These are phyloP conservation scores for Chrysodeixis includens DNA, from an alignment of 2,888 invertebrate species.

Conservation along the genomic window DNA sequence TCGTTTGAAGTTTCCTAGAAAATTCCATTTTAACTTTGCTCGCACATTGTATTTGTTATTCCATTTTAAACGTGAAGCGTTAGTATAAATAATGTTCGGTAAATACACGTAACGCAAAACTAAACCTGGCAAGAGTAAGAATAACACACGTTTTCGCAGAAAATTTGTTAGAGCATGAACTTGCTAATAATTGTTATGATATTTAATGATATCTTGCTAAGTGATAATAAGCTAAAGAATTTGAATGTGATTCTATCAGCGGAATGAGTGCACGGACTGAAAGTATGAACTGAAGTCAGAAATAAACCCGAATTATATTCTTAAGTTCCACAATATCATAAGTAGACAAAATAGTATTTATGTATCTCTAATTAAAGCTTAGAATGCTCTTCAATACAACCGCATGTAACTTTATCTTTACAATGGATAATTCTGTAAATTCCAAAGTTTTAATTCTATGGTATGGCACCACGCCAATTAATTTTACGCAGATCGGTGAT, in stretches of 20 bases:
- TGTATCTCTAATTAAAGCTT: too few species aligned
- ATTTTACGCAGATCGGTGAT: conserved; percentile 8
- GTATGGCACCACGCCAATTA: conserved; percentile 29
- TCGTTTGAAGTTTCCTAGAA: conserved; percentile 59
- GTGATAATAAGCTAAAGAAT: not conserved
- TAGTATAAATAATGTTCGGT: conserved; percentile 68
- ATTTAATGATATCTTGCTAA: too few species aligned
- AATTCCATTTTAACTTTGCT: conserved; percentile 55
- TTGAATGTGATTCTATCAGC: not conserved
- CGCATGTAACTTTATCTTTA: too few species aligned
- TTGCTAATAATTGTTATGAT: conserved; percentile 49
- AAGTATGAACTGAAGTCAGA: not conserved
- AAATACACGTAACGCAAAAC: conserved; percentile 50
- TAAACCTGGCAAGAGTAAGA: conserved; percentile 62
- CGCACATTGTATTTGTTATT: conserved; percentile 64
- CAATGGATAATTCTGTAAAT: too few species aligned
- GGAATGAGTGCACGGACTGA: not conserved
- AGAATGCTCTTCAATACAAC: too few species aligned
- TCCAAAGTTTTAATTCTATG: conserved; percentile 26
- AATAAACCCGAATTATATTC: not conserved
- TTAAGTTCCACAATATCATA: too few species aligned
- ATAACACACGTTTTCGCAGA: conserved; percentile 58
- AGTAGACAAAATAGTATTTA: too few species aligned
- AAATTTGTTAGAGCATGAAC: conserved; percentile 56
- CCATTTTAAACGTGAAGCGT: conserved; percentile 57